Evolutionary conservation across 2,888 invertebrate species (phyloP), one percentile per base, ranked within the genome.

Genomic region (Xestia ashworthii): DNA sequence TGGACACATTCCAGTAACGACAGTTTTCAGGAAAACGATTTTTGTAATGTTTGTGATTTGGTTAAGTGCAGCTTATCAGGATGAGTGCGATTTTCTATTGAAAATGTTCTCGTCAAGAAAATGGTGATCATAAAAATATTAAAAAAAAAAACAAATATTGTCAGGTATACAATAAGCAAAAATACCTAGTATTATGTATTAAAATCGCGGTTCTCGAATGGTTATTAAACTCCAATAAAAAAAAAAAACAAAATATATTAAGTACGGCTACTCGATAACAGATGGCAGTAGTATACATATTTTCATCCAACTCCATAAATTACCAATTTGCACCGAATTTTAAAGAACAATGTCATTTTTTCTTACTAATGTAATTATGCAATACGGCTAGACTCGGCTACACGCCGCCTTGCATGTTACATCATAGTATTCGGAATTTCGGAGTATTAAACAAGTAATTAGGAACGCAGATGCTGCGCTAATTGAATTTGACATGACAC

Each of bases 401-500:
- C 66, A 72, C 46, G 16, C 11, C 50, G n/a, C 48, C 74, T 25
- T 69, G 48, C 71, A 78, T 71, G 79, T 87, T 84, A 80, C 86
- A 83, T 85, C 88, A 84, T 86, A 79, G 72, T 58, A 58, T 81
- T 75, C 80, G 64, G 69, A 75, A 65, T 79, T 81, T 75, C 80
- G 64, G 69, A 75, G 69, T 79, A 66, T 78, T 78, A 74, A 74
- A 75, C 80, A 76, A 81, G 79, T 85, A 85, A 87, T 89, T 83
- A 83, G 80, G 87, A 85, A 58, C 81, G 72, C 88, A 87, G 81
- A 83, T 86, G 85, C 62, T 78, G 68, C 50, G 19, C 82, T 89
- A 90, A 91, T 91, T 91, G 85, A 89, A 89, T 91, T 87, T 87
- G 88, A 86, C 88, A 89, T 90, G 90, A 86, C 86, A 86, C 84